These are phyloP conservation scores for Drosophila stalkeri DNA, from an alignment of 2,888 invertebrate genomes.

Conservation along the genomic window DNA sequence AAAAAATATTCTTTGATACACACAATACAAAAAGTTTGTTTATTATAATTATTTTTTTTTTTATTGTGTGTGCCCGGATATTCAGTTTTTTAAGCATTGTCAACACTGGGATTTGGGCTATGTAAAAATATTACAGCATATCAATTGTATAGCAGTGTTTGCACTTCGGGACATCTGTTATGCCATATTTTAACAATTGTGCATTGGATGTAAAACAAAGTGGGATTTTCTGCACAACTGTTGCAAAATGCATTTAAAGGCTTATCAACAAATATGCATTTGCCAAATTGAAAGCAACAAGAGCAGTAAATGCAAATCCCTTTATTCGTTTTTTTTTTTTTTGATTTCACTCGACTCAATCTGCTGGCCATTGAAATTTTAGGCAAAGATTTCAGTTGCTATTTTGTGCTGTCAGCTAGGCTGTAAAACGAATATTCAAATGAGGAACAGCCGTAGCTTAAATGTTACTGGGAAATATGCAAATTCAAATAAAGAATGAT, in stretches of 20 bases:
- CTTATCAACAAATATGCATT: slow-evolving; percentile 20
- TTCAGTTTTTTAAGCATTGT: slow-evolving; percentile 26
- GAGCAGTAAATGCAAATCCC: background rate
- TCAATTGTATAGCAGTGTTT: slow-evolving; percentile 21
- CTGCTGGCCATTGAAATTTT: background rate
- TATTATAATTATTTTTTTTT: slow-evolving; percentile 20
- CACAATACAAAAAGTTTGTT: background rate
- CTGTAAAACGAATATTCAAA: background rate
- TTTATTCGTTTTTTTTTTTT: too few species aligned
- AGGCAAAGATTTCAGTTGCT: background rate
- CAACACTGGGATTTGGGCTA: slow-evolving; percentile 34
- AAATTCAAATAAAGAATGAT: background rate
- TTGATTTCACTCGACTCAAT: background rate
- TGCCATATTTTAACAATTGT: slow-evolving; percentile 10
- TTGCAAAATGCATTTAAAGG: slow-evolving; percentile 9
- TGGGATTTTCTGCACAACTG: slow-evolving; percentile 16
- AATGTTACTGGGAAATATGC: background rate
- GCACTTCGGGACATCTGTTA: slow-evolving; percentile 13
- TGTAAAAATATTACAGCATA: slow-evolving; percentile 15
- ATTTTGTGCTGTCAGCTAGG: background rate
- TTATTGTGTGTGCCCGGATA: background rate
- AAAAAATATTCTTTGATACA: background rate
- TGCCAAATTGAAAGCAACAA: background rate
- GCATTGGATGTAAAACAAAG: slow-evolving; percentile 1
- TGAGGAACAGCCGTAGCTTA: background rate